Percentiles rank a stretch among this genome's conserved stretches.
These are phyloP conservation scores for Sebastes variabilis DNA, from an alignment of 2,797 vertebrate species.

Conservation along the genomic window DNA sequence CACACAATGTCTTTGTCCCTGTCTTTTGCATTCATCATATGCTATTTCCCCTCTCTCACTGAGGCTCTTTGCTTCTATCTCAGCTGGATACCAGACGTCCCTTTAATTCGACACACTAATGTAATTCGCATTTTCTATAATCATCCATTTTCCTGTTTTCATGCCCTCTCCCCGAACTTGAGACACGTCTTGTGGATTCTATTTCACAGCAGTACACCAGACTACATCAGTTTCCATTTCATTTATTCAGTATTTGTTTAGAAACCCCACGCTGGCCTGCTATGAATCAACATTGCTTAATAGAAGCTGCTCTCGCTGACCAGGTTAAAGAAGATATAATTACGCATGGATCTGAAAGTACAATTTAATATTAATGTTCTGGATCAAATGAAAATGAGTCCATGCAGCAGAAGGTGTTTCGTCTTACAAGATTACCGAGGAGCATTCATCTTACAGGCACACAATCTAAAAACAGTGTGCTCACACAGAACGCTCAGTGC, in stretches of 20 bases:
- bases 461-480: slow-evolving; percentile 14
- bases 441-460: slow-evolving; percentile 22
- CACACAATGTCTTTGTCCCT: slow-evolving; percentile 64
- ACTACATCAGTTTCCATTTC: slow-evolving; percentile 66
- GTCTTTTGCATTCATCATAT: slow-evolving; percentile 70
- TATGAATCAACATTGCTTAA: slow-evolving; percentile 50
- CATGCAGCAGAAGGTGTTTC: slow-evolving; percentile 14
- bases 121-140: slow-evolving; percentile 76
- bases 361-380: slow-evolving; percentile 39
- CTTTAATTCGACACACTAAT: slow-evolving; percentile 79
- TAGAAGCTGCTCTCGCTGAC: slow-evolving; percentile 43
- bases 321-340: slow-evolving; percentile 59
- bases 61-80: slow-evolving; percentile 64
- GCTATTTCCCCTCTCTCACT: slow-evolving; percentile 60
- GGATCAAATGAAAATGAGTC: slow-evolving; percentile 39
- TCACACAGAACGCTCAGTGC: slow-evolving; percentile 3
- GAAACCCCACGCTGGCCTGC: slow-evolving; percentile 52
- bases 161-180: slow-evolving; percentile 73
- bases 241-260: slow-evolving; percentile 75
- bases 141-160: slow-evolving; percentile 78
- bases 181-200: slow-evolving; percentile 71
- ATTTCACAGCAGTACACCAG: slow-evolving; percentile 71
- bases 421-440: slow-evolving; percentile 17
- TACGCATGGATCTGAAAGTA: slow-evolving; percentile 16
- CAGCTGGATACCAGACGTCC: slow-evolving; percentile 76